phyloP scores from a whole-genome alignment of 92 coral and sea anemone species.

The Hydrozoanthus gracilis region DNA sequence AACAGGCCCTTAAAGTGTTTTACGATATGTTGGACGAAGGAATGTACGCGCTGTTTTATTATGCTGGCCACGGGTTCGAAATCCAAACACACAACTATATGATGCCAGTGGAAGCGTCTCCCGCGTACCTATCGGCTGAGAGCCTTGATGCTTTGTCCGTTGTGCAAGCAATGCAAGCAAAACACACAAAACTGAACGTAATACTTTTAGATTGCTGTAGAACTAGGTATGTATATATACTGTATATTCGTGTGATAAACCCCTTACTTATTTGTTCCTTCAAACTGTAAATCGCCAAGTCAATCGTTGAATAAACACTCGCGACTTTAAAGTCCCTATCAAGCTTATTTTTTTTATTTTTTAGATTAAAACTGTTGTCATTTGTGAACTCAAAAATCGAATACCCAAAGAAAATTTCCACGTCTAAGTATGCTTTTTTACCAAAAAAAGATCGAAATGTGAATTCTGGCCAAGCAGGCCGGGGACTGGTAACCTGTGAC shows the following conservation, averaged over 20 bases:
- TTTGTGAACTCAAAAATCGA: no score
- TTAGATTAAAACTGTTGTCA: no score
- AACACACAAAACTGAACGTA: constrained; percentile 80
- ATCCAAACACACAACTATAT: constrained; percentile 76
- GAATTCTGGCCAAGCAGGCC: no score
- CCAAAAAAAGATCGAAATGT: no score
- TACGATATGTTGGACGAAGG: constrained; percentile 77
- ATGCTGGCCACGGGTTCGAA: constrained; percentile 97
- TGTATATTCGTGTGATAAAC: not conserved
- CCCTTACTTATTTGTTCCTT: not conserved
- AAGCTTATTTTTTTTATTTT: no score
- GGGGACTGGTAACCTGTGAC: no score
- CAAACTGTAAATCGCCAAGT: not conserved
- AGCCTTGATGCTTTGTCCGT: constrained; percentile 84
- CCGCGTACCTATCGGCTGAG: constrained; percentile 52
- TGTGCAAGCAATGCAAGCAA: constrained; percentile 78
- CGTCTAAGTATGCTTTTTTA: no score
- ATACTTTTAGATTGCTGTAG: constrained; percentile 94
- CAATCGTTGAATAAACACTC: not conserved
- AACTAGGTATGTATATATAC: constrained; percentile 68
- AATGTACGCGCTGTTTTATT: constrained; percentile 93
- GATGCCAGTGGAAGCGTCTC: constrained; percentile 93
- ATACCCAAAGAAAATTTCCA: no score
- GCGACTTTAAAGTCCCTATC: no score
- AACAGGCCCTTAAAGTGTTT: constrained; percentile 75